Evolutionary conservation across 2,113 vertebrate genomes (phyloP).

Genomic region (Pan troglodytes): NHGRI_mPanTro3-v2.1_pri NC_072402.2:141503001-141503500

Average conservation of each 20-base stretch:
- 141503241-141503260: neutral
- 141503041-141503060: neutral
- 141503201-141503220: neutral
- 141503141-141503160: neutral
- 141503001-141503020: neutral
- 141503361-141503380: neutral
- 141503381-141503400: neutral
- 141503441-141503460: neutral
- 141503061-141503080: neutral
- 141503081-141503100: neutral
- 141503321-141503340: neutral
- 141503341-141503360: neutral
- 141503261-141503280: neutral
- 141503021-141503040: neutral
- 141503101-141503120: neutral
- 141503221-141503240: too few species aligned
- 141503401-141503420: neutral
- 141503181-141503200: neutral
- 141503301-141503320: neutral
- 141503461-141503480: neutral
- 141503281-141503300: neutral
- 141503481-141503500: neutral
- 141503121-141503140: neutral
- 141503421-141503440: neutral
- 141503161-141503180: neutral